Base-by-base conservation (phyloP, 2,113 vertebrate species). In the Fregata magnificens region DNA sequence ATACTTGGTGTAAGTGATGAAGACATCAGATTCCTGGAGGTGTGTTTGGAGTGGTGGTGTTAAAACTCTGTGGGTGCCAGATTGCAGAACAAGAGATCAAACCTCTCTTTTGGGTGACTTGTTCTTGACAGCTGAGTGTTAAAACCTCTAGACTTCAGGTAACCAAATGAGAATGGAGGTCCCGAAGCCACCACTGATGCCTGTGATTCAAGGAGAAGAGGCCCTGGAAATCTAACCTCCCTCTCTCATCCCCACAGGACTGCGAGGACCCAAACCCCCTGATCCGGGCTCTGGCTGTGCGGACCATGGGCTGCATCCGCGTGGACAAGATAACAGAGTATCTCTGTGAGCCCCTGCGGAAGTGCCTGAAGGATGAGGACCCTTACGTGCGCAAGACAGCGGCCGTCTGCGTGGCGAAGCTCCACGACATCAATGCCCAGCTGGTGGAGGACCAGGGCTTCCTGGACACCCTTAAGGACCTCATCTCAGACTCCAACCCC, bases 261-360 rank as follows among this genome's bases (percentile, higher is more conserved):
- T 99, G 99, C 29, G 99, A 99, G 97, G 99, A 99, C 94, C 99
- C 99, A 2, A 99, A 99, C 97, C 99, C 99, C 5, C 98, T 99
- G 82, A 99, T 99, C 97, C 98, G 99, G 40, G 99, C 99, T 1
- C 98, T 99, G 95, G 99, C 99, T 0, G 99, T 99, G 83, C 98
- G 99, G 9, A 99, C 99, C 66, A 99, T 99, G 99, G 99, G 99
- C 97, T 99, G 99, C 94, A 99, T 99, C 96, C 99, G 99, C 0
- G 99, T 99, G 86, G 99, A 99, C 95, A 99, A 99, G 98, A 99
- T 99, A 93, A 99, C 99, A 0, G 99, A 99, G 83, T 99, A 99
- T 47, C 98, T 99, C 29, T 99, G 99, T 5, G 99, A 99, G 97
- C 99, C 99, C 4, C 98, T 99, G 93, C 98, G 99, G 34, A 99